Evolutionary conservation across 2,888 invertebrate species (phyloP).

Genomic region (Pycnomerus fuliginosus): DNA sequence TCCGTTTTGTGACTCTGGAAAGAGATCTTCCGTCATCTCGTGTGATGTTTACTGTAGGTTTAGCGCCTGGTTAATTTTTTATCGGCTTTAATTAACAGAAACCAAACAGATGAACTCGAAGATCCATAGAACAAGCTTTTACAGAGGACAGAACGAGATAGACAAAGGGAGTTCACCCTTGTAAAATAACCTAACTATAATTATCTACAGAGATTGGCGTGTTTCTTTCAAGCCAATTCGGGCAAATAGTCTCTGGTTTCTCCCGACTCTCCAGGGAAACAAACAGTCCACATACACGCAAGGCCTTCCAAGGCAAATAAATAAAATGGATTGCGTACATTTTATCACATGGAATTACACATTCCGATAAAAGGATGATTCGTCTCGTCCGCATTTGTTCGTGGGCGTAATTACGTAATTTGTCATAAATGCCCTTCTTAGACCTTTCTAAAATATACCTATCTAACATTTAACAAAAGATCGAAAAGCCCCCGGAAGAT

Average conservation of each 20-base stretch:
- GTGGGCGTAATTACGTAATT: too few species aligned
- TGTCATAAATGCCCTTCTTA: too few species aligned
- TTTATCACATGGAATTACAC: slow-evolving; percentile 15
- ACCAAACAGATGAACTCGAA: too few species aligned
- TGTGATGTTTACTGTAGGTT: too few species aligned
- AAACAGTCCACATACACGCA: slow-evolving; percentile 20
- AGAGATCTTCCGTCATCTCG: too few species aligned
- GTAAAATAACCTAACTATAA: slow-evolving; percentile 20
- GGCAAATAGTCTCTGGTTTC: slow-evolving; percentile 23
- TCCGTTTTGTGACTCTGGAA: too few species aligned
- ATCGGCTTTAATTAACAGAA: too few species aligned
- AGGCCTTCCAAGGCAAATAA: slow-evolving; percentile 21
- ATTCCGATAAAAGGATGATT: slow-evolving; percentile 17
- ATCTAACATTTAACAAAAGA: too few species aligned
- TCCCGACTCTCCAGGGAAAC: slow-evolving; percentile 16
- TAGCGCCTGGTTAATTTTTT: too few species aligned
- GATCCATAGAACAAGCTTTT: too few species aligned
- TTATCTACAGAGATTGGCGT: slow-evolving; percentile 23
- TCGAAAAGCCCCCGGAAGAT: too few species aligned
- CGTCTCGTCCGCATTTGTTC: not conserved
- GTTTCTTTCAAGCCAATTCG: slow-evolving; percentile 21
- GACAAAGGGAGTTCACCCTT: slow-evolving; percentile 14
- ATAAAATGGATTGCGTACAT: slow-evolving; percentile 21
- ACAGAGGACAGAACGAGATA: slow-evolving; percentile 14
- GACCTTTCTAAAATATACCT: too few species aligned